A percentile compares a stretch with the other conserved stretches of the same genome.
Conservation (phyloP, 2,113 vertebrate species). For the Axis porcinus region DNA sequence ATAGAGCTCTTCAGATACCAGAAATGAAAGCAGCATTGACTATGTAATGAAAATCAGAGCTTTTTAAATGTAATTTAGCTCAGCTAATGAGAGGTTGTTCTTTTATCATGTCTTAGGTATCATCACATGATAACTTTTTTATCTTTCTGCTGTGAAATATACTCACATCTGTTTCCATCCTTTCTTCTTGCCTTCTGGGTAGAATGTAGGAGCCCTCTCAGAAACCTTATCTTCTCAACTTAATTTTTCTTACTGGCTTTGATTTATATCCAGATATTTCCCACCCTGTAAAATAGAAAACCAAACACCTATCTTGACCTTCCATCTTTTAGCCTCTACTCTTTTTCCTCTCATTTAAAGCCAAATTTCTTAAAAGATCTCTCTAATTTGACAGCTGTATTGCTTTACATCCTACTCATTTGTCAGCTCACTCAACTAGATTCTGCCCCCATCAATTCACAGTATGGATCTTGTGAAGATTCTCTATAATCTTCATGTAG, state of each 20-base stretch:
- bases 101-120: background rate
- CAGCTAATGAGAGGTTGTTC: background rate
- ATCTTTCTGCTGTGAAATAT: background rate
- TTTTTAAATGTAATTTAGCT: slow-evolving; percentile 26
- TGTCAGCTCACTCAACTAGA: background rate
- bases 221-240: background rate
- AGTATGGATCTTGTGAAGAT: background rate
- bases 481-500: background rate
- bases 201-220: background rate
- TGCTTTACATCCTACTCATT: background rate
- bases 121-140: background rate
- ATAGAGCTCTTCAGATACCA: background rate
- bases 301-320: background rate
- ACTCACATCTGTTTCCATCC: background rate
- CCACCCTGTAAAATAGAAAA: background rate
- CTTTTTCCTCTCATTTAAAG: background rate
- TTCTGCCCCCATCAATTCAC: background rate
- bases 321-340: background rate
- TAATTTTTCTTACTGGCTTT: slow-evolving; percentile 23
- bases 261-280: background rate
- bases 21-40: background rate
- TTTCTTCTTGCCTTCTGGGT: background rate
- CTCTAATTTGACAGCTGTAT: background rate
- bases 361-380: background rate
- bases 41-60: background rate